These are phyloP conservation scores for Cosmia pyralina DNA, from an alignment of 2,888 invertebrate species.

Conservation along the genomic window DNA sequence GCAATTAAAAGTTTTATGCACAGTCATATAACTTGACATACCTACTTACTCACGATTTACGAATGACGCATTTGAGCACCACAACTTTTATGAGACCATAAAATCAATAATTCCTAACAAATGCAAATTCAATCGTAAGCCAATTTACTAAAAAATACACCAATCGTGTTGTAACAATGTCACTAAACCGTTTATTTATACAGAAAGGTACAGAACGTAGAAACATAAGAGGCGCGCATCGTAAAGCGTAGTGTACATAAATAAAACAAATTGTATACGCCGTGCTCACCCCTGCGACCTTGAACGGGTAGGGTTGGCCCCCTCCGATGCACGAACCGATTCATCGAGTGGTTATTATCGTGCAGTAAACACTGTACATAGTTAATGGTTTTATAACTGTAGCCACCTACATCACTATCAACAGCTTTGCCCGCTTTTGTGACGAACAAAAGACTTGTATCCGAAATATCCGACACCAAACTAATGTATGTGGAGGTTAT, in stretches of 20 bases:
- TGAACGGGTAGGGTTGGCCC: conserved; percentile 81
- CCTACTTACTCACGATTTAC: neutral
- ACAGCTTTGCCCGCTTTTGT: conserved; percentile 40
- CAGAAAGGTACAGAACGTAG: conserved; percentile 59
- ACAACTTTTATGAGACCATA: conserved; percentile 17
- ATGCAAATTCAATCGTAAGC: conserved; percentile 33
- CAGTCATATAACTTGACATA: conserved; percentile 6
- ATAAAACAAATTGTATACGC: conserved; percentile 63
- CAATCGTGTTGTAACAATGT: conserved; percentile 58
- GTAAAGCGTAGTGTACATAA: conserved; percentile 63
- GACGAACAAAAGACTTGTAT: conserved; percentile 34
- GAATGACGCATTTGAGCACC: conserved; percentile 10
- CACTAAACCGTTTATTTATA: conserved; percentile 65
- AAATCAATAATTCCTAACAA: conserved; percentile 31
- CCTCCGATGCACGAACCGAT: conserved; percentile 71
- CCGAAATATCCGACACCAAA: conserved; percentile 11
- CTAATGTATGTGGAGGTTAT: conserved; percentile 12
- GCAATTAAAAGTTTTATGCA: conserved; percentile 11
- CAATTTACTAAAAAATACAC: conserved; percentile 48
- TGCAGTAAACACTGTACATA: conserved; percentile 62
- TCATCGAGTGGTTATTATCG: conserved; percentile 70
- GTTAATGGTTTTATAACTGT: conserved; percentile 64
- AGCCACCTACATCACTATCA: conserved; percentile 54
- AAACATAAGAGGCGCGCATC: conserved; percentile 63
- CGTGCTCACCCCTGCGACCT: conserved; percentile 81